These are phyloP conservation scores for Pangasianodon hypophthalmus DNA, from an alignment of 2,113 vertebrate species.

Conservation along the genomic window DNA sequence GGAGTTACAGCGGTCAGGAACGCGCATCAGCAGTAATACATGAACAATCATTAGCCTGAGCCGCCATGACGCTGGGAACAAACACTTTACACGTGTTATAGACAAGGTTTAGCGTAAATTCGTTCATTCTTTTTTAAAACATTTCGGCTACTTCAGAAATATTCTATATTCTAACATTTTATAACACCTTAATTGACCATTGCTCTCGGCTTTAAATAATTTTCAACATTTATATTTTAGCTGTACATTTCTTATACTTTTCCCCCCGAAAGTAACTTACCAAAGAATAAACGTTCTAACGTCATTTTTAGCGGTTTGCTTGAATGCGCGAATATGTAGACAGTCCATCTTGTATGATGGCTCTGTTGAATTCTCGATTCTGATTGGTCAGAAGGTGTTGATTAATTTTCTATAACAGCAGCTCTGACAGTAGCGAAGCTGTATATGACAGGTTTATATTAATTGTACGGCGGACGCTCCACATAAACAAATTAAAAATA, in stretches of 20 bases:
- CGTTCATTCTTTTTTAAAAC: neutral
- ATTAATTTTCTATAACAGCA: neutral
- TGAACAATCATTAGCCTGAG: slow-evolving; percentile 59
- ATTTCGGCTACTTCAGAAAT: neutral
- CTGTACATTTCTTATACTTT: too few species aligned
- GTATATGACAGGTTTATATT: too few species aligned
- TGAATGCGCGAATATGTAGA: neutral
- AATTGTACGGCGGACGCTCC: too few species aligned
- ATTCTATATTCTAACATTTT: neutral
- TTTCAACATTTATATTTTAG: too few species aligned
- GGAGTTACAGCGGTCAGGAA: slow-evolving; percentile 49
- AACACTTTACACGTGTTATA: neutral
- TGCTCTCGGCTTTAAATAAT: too few species aligned
- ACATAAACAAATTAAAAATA: too few species aligned
- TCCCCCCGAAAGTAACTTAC: neutral
- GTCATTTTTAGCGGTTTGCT: neutral
- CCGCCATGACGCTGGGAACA: neutral
- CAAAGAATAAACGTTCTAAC: neutral
- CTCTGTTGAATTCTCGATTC: neutral
- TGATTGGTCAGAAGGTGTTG: neutral
- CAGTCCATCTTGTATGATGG: neutral
- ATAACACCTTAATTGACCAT: too few species aligned
- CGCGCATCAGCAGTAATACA: slow-evolving; percentile 58
- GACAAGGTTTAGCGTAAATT: neutral
- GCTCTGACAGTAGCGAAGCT: too few species aligned